Percentiles rank a stretch among this genome's conserved stretches.
Conservation (phyloP, 2,113 vertebrate genomes). For the Hyla sarda region DNA sequence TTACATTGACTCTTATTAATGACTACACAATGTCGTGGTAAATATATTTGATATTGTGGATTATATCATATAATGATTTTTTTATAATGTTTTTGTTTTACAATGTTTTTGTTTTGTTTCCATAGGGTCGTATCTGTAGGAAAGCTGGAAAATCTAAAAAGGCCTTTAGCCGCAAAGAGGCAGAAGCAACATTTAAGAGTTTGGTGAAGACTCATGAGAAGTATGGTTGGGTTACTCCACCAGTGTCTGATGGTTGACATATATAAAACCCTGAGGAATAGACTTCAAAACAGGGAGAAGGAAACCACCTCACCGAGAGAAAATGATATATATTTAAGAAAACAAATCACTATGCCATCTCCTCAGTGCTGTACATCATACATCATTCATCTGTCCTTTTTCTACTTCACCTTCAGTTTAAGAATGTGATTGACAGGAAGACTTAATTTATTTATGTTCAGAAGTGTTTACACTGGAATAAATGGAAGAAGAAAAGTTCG, state of each 20-base stretch:
- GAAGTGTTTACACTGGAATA: conserved; percentile 75
- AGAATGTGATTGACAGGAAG: conserved; percentile 79
- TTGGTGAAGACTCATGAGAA: conserved; percentile 99
- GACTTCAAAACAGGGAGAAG: conserved; percentile 52
- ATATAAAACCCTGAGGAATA: conserved; percentile 48
- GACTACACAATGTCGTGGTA: too few relatives aligned
- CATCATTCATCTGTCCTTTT: conserved; percentile 70
- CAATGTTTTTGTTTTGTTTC: conserved; percentile 57
- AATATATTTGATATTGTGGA: too few relatives aligned
- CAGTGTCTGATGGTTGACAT: conserved; percentile 94
- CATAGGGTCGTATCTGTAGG: conserved; percentile 95
- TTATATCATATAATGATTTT: too few relatives aligned
- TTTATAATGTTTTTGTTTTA: too few relatives aligned
- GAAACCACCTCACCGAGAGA: conserved; percentile 46
- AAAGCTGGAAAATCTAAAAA: conserved; percentile 99
- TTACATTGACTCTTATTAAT: too few relatives aligned
- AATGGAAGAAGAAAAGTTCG: conserved; percentile 52
- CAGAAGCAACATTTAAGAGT: conserved; percentile 98
- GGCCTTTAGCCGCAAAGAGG: conserved; percentile 99
- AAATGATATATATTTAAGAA: conserved; percentile 57
- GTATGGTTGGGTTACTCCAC: conserved; percentile 98
- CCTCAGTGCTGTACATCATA: conserved; percentile 72
- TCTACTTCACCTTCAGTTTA: conserved; percentile 80
- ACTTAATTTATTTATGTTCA: conserved; percentile 80
- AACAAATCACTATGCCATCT: conserved; percentile 75